Conservation (phyloP, 2,797 vertebrate genomes). For the Apodemus agrarius region DNA sequence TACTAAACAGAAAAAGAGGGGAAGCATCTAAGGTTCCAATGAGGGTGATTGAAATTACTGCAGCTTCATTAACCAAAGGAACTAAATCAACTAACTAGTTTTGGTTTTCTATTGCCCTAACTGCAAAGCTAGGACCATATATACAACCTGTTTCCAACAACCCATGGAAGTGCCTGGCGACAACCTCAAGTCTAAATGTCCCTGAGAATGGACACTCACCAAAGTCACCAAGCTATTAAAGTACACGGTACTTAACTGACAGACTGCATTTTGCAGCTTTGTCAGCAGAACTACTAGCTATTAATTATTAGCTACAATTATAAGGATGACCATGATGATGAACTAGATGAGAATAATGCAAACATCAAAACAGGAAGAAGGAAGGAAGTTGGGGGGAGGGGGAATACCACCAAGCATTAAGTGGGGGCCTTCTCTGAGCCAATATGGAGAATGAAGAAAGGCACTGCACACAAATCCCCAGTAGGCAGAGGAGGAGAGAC, state of each 20-base stretch:
- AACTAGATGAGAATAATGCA: conserved; percentile 31
- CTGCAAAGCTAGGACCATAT: conserved; percentile 52
- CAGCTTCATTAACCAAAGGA: conserved; percentile 29
- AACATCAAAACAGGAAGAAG: conserved; percentile 44
- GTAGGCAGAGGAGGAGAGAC: not conserved
- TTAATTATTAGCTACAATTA: conserved; percentile 26
- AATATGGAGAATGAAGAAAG: not conserved
- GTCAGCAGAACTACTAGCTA: not conserved
- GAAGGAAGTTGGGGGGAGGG: not conserved
- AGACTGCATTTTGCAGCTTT: conserved; percentile 34
- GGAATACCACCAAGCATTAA: not conserved
- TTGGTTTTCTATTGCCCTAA: conserved; percentile 48
- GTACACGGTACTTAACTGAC: conserved; percentile 55
- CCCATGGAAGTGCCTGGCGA: not conserved
- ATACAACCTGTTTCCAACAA: conserved; percentile 31
- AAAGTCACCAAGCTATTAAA: not conserved
- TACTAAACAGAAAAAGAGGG: not conserved
- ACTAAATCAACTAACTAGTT: conserved; percentile 29
- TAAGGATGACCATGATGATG: not conserved
- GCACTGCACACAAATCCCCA: not conserved
- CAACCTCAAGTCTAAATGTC: not conserved
- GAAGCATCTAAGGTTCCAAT: not conserved
- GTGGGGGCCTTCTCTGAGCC: not conserved
- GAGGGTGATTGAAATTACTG: conserved; percentile 3
- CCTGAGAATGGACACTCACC: not conserved